Percentiles rank a stretch among this genome's conserved stretches.
phyloP scores from a whole-genome alignment of 2,113 vertebrate genomes.

The Phalacrocorax pelagicus region DNA sequence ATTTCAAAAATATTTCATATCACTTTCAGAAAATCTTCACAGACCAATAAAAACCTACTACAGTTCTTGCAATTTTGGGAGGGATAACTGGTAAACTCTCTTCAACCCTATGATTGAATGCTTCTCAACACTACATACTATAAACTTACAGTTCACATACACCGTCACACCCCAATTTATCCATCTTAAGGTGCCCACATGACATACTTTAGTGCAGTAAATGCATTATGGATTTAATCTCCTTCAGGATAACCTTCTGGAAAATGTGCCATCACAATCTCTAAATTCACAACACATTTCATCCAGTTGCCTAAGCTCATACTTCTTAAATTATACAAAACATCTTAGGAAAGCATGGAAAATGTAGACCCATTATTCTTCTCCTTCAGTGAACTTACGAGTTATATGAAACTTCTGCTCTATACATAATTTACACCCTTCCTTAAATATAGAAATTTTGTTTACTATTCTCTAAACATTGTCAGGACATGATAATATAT shows the following conservation, averaged over 20 bases:
- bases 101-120: background rate
- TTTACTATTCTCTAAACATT: conserved; percentile 12
- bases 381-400: background rate
- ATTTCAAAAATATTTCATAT: background rate
- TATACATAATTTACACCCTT: background rate
- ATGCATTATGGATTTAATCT: background rate
- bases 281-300: background rate
- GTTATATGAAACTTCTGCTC: background rate
- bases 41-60: background rate
- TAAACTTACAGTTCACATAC: background rate
- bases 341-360: background rate
- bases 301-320: background rate
- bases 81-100: background rate
- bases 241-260: background rate
- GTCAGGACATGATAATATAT: background rate
- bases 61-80: background rate
- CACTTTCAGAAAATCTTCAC: background rate
- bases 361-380: background rate
- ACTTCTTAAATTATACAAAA: background rate
- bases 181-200: background rate
- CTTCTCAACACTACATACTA: background rate
- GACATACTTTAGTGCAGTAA: background rate
- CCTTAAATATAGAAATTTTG: background rate
- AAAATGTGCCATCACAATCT: background rate
- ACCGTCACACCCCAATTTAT: background rate